These are phyloP conservation scores for Manis pentadactyla DNA, from an alignment of 2,797 vertebrate genomes.

Conservation along the genomic window DNA sequence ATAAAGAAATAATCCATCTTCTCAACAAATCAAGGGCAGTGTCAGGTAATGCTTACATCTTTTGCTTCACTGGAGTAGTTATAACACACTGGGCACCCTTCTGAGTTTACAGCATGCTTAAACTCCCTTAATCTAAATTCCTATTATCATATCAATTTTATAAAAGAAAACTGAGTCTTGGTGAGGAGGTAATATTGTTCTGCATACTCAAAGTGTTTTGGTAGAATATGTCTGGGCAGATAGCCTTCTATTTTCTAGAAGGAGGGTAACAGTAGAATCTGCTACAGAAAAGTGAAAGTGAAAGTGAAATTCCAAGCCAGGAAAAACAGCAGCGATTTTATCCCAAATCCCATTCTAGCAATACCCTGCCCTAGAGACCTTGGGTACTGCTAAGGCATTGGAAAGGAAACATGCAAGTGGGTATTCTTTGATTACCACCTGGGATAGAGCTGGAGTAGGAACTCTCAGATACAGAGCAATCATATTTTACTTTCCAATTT, in stretches of 20 bases:
- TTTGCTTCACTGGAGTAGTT: background rate
- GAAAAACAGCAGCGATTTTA: background rate
- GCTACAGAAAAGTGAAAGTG: background rate
- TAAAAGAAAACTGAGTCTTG: background rate
- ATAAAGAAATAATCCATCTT: background rate
- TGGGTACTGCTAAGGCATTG: background rate
- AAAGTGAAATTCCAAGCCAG: background rate
- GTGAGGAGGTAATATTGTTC: background rate
- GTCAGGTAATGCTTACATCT: background rate
- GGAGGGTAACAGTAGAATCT: background rate
- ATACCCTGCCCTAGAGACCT: background rate
- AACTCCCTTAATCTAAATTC: background rate
- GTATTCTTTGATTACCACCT: conserved; percentile 13
- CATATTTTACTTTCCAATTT: conserved; percentile 46
- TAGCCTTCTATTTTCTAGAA: background rate
- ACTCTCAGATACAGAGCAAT: conserved; percentile 47
- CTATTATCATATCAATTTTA: background rate
- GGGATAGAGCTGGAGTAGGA: background rate
- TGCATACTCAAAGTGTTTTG: background rate
- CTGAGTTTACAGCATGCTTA: background rate
- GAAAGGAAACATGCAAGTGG: background rate
- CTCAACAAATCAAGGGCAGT: background rate
- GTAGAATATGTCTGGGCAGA: background rate
- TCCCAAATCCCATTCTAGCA: background rate
- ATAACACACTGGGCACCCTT: background rate